phyloP scores from a whole-genome alignment of 2,113 vertebrate species.

The Lucifuga dentata region DNA sequence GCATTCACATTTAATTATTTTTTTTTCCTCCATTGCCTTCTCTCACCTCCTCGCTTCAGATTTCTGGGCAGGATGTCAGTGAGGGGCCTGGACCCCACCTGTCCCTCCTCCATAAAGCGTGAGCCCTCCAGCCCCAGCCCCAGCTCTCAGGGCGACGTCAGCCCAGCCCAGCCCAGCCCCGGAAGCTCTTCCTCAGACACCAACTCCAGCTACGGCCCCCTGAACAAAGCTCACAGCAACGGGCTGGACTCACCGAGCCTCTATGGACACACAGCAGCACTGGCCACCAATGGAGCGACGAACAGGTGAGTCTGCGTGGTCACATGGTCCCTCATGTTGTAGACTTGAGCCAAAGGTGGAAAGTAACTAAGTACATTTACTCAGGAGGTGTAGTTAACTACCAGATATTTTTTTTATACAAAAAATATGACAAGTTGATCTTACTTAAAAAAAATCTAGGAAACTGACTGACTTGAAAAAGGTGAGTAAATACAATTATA shows the following conservation, averaged over 20 bases:
- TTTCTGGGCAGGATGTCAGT: conserved; percentile 97
- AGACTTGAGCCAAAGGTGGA: too few relatives aligned
- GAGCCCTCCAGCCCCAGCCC: conserved; percentile 97
- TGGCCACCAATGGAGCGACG: conserved; percentile 51
- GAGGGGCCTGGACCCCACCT: conserved; percentile 95
- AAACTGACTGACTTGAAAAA: too few relatives aligned
- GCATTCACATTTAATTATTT: neutral
- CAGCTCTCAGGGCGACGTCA: conserved; percentile 92
- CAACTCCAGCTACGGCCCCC: conserved; percentile 94
- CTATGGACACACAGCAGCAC: conserved; percentile 71
- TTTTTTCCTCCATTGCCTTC: conserved; percentile 2
- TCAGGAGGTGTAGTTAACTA: too few relatives aligned
- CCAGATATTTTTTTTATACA: too few relatives aligned
- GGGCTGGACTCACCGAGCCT: conserved; percentile 90
- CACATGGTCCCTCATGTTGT: too few relatives aligned
- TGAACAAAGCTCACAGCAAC: conserved; percentile 89
- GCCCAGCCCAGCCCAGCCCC: conserved; percentile 95
- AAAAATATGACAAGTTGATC: too few relatives aligned
- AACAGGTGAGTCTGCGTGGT: conserved; percentile 59
- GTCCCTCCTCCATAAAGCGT: conserved; percentile 95
- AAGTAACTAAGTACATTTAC: too few relatives aligned
- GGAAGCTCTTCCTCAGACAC: conserved; percentile 95
- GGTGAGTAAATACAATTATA: too few relatives aligned
- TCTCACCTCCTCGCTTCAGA: conserved; percentile 71
- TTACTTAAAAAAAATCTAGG: too few relatives aligned